Evolutionary conservation across 1,140 invertebrate genomes (phyloP).

Genomic region (Hylaeus volcanicus): DNA sequence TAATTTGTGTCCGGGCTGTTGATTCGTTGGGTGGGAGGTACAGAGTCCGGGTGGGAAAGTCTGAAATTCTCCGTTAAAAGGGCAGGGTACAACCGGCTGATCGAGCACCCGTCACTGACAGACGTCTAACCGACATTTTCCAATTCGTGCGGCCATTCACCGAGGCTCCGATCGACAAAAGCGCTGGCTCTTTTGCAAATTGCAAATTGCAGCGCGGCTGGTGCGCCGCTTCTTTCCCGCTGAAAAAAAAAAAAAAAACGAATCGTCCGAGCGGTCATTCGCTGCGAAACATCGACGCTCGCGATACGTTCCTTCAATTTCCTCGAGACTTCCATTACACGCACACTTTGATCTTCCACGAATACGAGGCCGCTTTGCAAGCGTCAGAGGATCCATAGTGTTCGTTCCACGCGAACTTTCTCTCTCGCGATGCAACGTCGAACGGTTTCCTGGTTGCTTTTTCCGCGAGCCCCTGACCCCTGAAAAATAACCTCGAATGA

Average conservation of each 20-base stretch:
- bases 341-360: conserved; percentile 28
- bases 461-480: no score
- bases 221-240: background rate
- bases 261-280: background rate
- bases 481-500: background rate
- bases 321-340: conserved; percentile 24
- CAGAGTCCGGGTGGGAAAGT: background rate
- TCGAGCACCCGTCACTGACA: conserved; percentile 60
- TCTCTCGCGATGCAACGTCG: background rate
- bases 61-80: conserved; percentile 40
- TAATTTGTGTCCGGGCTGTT: background rate
- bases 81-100: conserved; percentile 43
- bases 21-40: conserved; percentile 10
- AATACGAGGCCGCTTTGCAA: conserved; percentile 4
- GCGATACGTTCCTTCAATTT: conserved; percentile 33
- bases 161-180: conserved; percentile 45
- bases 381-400: no score
- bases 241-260: background rate
- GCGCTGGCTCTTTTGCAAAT: conserved; percentile 57
- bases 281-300: background rate
- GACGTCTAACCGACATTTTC: conserved; percentile 57
- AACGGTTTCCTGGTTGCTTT: background rate
- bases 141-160: conserved; percentile 53
- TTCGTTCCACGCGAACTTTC: background rate
- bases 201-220: conserved; percentile 26